A percentile compares a stretch with the other conserved stretches of the same genome.
Conservation (phyloP, 1,140 invertebrate species). For the Dendroctonus valens region DNA sequence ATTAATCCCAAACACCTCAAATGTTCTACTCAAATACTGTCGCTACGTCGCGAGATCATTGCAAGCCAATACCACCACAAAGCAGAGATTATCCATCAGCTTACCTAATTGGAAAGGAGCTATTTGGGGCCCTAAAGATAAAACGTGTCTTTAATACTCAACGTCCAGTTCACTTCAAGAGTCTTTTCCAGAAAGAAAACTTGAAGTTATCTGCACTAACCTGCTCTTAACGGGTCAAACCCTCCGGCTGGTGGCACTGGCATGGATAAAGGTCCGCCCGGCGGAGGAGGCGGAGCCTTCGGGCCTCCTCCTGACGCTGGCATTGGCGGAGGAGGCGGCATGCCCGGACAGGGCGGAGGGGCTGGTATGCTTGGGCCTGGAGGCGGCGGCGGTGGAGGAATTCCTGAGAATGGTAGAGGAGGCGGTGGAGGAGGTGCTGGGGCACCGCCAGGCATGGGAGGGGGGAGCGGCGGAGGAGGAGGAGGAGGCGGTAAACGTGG, state of each 20-base stretch:
- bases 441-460: background rate
- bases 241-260: slow-evolving; percentile 44
- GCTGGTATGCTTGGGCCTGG: slow-evolving; percentile 22
- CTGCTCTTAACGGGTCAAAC: slow-evolving; percentile 69
- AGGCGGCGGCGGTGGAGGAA: slow-evolving; percentile 41
- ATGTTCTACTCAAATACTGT: no score
- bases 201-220: slow-evolving; percentile 46
- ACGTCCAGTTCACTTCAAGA: no score
- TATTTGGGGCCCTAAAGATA: slow-evolving; percentile 24
- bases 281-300: slow-evolving; percentile 44
- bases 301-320: slow-evolving; percentile 41
- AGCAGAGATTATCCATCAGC: slow-evolving; percentile 13
- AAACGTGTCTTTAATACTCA: background rate
- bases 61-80: slow-evolving; percentile 7
- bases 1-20: no score
- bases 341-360: slow-evolving; percentile 41
- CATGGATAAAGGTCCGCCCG: slow-evolving; percentile 17
- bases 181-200: slow-evolving; percentile 2
- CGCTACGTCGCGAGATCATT: background rate
- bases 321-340: slow-evolving; percentile 43
- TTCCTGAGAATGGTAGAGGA: background rate
- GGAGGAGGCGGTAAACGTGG: background rate
- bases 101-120: slow-evolving; percentile 23
- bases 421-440: slow-evolving; percentile 46
- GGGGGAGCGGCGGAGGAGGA: slow-evolving; percentile 12